Percentiles rank a stretch among this genome's conserved stretches.
Conservation (phyloP, 2,888 invertebrate species). For the Leptura quadrifasciata region DNA sequence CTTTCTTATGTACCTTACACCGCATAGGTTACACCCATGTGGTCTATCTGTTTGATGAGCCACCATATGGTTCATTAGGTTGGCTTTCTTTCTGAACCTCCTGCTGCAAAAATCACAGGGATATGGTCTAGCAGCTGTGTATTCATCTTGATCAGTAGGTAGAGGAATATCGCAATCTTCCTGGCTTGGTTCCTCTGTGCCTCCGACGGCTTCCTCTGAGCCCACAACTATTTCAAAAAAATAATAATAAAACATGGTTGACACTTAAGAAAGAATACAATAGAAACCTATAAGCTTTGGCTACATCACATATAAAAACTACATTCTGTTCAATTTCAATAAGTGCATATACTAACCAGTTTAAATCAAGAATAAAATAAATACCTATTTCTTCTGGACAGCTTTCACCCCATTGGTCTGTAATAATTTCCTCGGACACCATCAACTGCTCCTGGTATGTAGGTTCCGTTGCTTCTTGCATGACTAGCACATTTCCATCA, state of each 20-base stretch:
- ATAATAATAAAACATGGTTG: not conserved
- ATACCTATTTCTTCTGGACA: constrained; percentile 77
- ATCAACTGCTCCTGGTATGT: constrained; percentile 74
- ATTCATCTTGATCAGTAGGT: constrained; percentile 88
- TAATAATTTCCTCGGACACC: constrained; percentile 88
- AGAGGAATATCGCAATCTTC: constrained; percentile 84
- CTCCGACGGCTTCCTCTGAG: constrained; percentile 76
- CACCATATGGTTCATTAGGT: constrained; percentile 91
- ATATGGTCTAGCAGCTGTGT: constrained; percentile 85
- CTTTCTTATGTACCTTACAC: constrained; percentile 86
- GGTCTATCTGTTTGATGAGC: constrained; percentile 90
- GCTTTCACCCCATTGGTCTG: constrained; percentile 86
- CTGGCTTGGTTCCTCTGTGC: constrained; percentile 76
- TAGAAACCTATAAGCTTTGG: too few species aligned
- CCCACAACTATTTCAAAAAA: constrained; percentile 69
- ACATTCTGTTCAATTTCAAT: too few species aligned
- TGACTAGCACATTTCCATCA: constrained; percentile 70
- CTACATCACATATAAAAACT: too few species aligned
- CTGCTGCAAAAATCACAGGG: constrained; percentile 92
- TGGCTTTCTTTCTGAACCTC: constrained; percentile 88
- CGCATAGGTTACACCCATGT: constrained; percentile 88
- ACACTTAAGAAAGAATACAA: too few species aligned
- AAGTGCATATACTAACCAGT: too few species aligned
- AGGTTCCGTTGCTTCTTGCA: constrained; percentile 60
- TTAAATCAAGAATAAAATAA: constrained; percentile 1